A percentile compares a stretch with the other conserved stretches of the same genome.
phyloP scores from a whole-genome alignment of 1,140 invertebrate species.

The Euborellia annulipes region DNA sequence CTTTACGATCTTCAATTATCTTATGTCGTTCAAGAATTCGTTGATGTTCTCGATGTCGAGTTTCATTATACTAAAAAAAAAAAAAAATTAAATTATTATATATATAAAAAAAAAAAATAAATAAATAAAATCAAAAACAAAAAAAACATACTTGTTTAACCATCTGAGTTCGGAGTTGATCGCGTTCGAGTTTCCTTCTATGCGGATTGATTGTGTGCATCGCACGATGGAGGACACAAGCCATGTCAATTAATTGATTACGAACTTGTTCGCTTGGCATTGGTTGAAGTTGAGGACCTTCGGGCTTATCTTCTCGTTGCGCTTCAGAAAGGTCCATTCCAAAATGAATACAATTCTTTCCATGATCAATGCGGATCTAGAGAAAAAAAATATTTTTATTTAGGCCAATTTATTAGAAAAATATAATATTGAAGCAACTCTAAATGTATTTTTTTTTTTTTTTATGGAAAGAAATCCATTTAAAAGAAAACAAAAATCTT shows the following conservation, averaged over 20 bases:
- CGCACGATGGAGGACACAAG: constrained; percentile 64
- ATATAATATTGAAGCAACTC: no score
- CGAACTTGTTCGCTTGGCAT: constrained; percentile 93
- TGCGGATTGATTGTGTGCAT: constrained; percentile 67
- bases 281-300: constrained; percentile 81
- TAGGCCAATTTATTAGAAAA: constrained; percentile 5
- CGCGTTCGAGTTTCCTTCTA: constrained; percentile 51
- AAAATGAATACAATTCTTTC: constrained; percentile 68
- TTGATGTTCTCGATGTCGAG: constrained; percentile 71
- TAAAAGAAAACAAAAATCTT: no score
- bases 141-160: no score
- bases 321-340: constrained; percentile 83
- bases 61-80: constrained; percentile 81
- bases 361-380: constrained; percentile 63
- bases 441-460: not conserved
- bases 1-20: constrained; percentile 91
- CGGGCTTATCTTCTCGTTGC: constrained; percentile 80
- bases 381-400: no score
- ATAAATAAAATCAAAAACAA: no score
- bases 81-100: no score
- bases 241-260: constrained; percentile 82
- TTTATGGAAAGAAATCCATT: no score
- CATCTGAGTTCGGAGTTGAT: constrained; percentile 57
- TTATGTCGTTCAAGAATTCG: constrained; percentile 77
- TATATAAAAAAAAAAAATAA: no score